Conservation (phyloP, 2,113 vertebrate species). For the Grammomys dolichurus region DNA sequence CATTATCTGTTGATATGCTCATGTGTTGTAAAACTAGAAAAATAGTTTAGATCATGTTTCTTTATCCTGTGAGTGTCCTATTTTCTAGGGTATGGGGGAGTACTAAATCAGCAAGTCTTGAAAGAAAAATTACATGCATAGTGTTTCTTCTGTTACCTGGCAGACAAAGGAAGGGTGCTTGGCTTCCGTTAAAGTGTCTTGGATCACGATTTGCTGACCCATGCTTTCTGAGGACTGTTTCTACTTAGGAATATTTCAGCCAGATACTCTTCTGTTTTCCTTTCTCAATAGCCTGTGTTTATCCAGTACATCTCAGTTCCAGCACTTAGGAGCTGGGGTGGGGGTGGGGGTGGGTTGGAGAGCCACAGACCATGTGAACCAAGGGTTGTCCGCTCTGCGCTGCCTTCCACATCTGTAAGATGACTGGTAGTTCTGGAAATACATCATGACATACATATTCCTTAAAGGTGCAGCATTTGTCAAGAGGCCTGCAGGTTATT, state of each 20-base stretch:
- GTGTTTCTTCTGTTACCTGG: neutral
- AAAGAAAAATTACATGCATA: neutral
- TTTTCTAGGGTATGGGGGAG: neutral
- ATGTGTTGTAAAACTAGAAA: constrained; percentile 56
- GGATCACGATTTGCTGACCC: constrained; percentile 53
- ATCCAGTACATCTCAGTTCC: too few relatives aligned
- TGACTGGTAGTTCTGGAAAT: neutral
- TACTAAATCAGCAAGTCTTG: constrained; percentile 38
- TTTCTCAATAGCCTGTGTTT: neutral
- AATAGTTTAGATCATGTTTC: neutral
- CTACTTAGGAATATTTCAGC: neutral
- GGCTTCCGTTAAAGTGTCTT: constrained; percentile 42
- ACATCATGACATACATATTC: neutral
- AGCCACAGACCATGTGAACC: neutral
- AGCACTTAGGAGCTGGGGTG: too few relatives aligned
- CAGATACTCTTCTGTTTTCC: constrained; percentile 21
- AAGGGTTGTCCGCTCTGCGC: accelerated
- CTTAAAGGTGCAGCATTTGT: neutral
- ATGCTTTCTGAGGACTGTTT: constrained; percentile 55
- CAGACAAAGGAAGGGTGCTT: constrained; percentile 24
- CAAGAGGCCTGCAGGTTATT: neutral
- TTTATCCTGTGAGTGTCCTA: neutral
- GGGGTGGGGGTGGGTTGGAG: too few relatives aligned
- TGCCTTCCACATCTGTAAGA: neutral
- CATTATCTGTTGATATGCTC: neutral